Base-by-base conservation (phyloP, 2,113 vertebrate species). In the Lepus europaeus region DNA sequence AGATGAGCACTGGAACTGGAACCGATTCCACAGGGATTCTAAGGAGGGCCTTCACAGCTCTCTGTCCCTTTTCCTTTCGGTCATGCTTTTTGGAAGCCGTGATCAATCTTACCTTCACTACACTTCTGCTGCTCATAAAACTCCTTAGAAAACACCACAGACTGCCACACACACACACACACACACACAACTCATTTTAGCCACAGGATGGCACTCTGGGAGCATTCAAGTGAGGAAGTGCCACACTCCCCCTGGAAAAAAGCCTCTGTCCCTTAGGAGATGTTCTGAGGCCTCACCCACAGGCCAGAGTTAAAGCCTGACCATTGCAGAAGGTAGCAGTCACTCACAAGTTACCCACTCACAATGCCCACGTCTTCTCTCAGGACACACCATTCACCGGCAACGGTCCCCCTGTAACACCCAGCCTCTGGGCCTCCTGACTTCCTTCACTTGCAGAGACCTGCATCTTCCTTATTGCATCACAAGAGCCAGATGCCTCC, bases 191-290 rank as follows among this genome's bases (percentile, higher is more conserved):
- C 87, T 89, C 89, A 23, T 14, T 69, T 94, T 77, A 97, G 77
- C 97, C 97, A 97, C 97, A 97, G 97, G 97, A 96, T 97, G 97
- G 97, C 96, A 97, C 94, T 96, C 97, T 95, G 97, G 91, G 83
- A 74, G 96, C 96, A 90, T 49, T 59, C 51, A 95, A 96, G 70
- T 66, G 82, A 66, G 2, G 29, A 86, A 89, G 79, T 81, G 69
- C 20, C 59, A 63, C 8, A n/a, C 66, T 86, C 81, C 94, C 93
- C 89, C 39, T 49, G 90, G 91, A 51, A 64, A 76, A 63, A 87
- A 80, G 36, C 19, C 61, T 68, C 23, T 73, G 66, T 91, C 95
- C 93, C 94, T 39, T 31, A 70, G 72, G 96, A 97, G 70, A 80
- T n/a, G 53, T 59, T 4, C n/a, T 56, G 19, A 92, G 56, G 7